Percentiles rank a stretch among this genome's conserved stretches.
phyloP scores from a whole-genome alignment of 1,140 invertebrate species.

The Penaeus vannamei region DNA sequence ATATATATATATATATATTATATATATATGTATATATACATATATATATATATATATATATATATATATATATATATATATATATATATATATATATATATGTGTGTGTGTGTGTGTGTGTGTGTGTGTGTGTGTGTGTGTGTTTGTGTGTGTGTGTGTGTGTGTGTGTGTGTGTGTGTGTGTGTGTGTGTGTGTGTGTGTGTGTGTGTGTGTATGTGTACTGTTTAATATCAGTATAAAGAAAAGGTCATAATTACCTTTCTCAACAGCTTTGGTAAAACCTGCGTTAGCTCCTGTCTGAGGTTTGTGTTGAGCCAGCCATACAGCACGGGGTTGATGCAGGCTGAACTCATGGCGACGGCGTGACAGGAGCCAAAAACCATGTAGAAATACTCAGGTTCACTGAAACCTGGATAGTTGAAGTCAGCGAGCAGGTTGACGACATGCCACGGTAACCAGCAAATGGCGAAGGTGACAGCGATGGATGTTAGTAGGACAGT shows the following conservation, averaged over 20 bases:
- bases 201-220: too few relatives aligned
- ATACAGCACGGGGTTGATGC: constrained; percentile 76
- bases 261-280: constrained; percentile 36
- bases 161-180: too few relatives aligned
- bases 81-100: too few relatives aligned
- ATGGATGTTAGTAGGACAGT: constrained; percentile 74
- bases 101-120: too few relatives aligned
- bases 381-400: constrained; percentile 62
- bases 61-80: too few relatives aligned
- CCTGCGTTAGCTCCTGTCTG: constrained; percentile 69
- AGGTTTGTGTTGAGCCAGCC: constrained; percentile 76
- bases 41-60: too few relatives aligned
- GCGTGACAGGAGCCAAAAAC: constrained; percentile 75
- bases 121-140: too few relatives aligned
- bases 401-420: constrained; percentile 57
- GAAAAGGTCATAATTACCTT: constrained; percentile 35
- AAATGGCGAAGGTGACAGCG: constrained; percentile 73
- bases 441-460: constrained; percentile 76
- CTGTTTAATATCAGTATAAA: too few relatives aligned
- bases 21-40: too few relatives aligned
- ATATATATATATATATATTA: too few relatives aligned
- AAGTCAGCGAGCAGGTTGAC: constrained; percentile 74
- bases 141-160: too few relatives aligned
- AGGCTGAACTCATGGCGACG: constrained; percentile 76
- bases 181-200: too few relatives aligned